These are phyloP conservation scores for Siphlonurus alternatus DNA, from an alignment of 2,888 invertebrate genomes.

Conservation along the genomic window DNA sequence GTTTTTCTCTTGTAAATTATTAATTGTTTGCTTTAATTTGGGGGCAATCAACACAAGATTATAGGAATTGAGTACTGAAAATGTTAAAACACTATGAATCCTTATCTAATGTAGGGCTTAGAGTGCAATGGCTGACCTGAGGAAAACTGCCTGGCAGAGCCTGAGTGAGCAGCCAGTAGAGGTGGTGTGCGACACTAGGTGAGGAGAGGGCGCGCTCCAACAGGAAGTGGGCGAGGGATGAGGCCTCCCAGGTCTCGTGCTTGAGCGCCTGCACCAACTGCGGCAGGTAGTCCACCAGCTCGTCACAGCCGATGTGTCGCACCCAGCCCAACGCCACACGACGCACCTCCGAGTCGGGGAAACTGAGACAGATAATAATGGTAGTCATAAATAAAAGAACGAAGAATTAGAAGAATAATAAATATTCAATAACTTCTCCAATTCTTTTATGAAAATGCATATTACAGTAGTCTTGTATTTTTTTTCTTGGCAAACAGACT, in stretches of 20 bases:
- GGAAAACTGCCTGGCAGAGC: conserved; percentile 64
- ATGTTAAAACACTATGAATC: no score
- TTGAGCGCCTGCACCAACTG: conserved; percentile 84
- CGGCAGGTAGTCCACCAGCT: conserved; percentile 79
- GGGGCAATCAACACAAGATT: no score
- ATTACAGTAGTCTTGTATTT: no score
- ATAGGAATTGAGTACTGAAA: no score
- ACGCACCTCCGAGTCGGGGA: conserved; percentile 81
- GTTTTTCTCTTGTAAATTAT: no score
- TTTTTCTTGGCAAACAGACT: no score
- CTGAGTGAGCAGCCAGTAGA: conserved; percentile 87
- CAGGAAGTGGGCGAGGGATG: conserved; percentile 65
- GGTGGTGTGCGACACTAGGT: conserved; percentile 80
- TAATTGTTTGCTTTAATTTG: no score
- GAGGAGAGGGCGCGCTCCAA: conserved; percentile 68
- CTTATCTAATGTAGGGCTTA: no score
- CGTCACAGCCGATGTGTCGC: conserved; percentile 62
- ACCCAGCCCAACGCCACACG: conserved; percentile 71
- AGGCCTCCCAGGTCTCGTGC: conserved; percentile 81
- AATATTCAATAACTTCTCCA: conserved; percentile 5
- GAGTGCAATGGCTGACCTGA: conserved; percentile 42
- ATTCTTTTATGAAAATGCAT: no score
- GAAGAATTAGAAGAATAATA: background rate
- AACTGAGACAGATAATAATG: conserved; percentile 37
- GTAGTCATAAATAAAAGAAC: background rate